Base-by-base conservation (phyloP, 2,113 vertebrate species). In the Solea solea region DNA sequence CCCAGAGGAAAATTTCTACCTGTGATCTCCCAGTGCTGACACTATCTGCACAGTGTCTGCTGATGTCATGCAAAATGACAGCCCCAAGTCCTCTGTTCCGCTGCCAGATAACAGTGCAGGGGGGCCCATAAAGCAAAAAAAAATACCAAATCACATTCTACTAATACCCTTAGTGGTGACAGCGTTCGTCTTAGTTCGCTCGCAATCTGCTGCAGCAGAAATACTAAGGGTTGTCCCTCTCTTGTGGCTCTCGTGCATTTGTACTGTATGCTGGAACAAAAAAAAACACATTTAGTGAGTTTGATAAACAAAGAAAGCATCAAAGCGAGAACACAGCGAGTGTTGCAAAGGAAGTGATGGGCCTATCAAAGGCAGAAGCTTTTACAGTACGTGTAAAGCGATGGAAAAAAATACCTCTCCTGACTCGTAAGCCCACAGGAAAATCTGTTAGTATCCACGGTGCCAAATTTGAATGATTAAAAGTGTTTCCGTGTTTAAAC, bases 41-140 rank as follows among this genome's bases (percentile, higher is more conserved):
- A 85, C 88, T 84, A 84, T 88, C 88, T 72, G 78, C 64, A 58
- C 76, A 65, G 64, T 65, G 76, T 81, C 75, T 86, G 87, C 88
- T 88, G 82, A 88, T 83, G 83, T 80, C 82, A 64, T 74, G 81
- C 76, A 86, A 77, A 88, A 87, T 91, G 88, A 91, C 87, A 92
- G 80, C 72, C 61, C 72, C 49, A 72, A 81, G 76, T 82, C 81
- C 72, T 82, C 85, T 90, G 84, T 79, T 87, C 64, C 70, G 56
- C 70, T 64, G 77, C 61, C 69, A 86, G 82, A 89, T 86, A 84
- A 74, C 64, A 60, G 75, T 28, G 55, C 64, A 62, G 63, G 73
- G 78, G 64, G 51, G 40, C 66, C 67, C 57, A 64, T 73, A 78
- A 79, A 86, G 81, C 63, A 72, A 74, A 21, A 21, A 21, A 86